Percentiles rank a stretch among this genome's conserved stretches.
Evolutionary conservation across 2,113 vertebrate genomes (phyloP).

Genomic region (Agelaius phoeniceus): DNA sequence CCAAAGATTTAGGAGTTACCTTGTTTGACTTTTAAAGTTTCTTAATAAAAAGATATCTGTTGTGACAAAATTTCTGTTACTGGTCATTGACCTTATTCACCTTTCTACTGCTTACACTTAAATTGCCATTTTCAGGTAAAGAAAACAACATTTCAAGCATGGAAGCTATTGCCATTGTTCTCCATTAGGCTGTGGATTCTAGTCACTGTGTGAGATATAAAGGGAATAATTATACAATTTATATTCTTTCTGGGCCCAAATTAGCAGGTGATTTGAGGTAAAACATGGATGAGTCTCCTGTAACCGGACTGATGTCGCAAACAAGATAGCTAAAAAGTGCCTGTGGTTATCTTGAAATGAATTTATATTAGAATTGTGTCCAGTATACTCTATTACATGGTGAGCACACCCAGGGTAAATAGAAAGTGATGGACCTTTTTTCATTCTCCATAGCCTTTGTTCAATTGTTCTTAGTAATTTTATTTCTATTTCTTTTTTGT

Average conservation of each 20-base stretch:
- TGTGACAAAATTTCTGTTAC: neutral
- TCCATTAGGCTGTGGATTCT: neutral
- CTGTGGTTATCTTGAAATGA: conserved; percentile 67
- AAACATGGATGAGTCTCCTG: conserved; percentile 57
- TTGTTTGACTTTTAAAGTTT: neutral
- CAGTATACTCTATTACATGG: conserved; percentile 61
- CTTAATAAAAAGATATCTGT: neutral
- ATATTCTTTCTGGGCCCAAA: conserved; percentile 48
- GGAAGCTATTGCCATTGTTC: neutral
- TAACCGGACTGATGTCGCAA: conserved; percentile 41
- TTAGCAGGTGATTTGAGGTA: conserved; percentile 65
- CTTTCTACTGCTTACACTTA: neutral
- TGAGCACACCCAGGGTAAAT: conserved; percentile 54
- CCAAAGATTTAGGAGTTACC: neutral
- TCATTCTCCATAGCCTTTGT: neutral
- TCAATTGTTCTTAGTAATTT: neutral
- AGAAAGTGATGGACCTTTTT: neutral
- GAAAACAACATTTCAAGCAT: conserved; percentile 1
- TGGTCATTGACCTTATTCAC: neutral
- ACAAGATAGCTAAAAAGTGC: conserved; percentile 38
- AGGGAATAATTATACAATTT: conserved; percentile 36
- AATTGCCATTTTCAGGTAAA: neutral
- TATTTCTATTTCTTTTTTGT: neutral
- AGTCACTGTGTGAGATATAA: neutral
- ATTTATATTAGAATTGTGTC: conserved; percentile 69